Evolutionary conservation across 2,888 invertebrate species (phyloP), one percentile per base, ranked within the genome.

Genomic region (Eupelmus urozonus): DNA sequence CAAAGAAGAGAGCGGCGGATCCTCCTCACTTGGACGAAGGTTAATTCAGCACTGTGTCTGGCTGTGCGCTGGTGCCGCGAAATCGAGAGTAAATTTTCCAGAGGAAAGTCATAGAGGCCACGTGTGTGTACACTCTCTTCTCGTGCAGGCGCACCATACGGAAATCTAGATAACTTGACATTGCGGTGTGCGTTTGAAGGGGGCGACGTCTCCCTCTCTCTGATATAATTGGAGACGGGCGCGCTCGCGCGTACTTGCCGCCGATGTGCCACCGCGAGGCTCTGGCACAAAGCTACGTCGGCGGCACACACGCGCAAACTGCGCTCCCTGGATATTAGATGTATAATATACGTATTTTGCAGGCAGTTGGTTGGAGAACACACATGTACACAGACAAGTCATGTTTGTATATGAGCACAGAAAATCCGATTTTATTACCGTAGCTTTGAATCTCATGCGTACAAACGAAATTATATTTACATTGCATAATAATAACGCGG

Each of bases 401-500:
- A 23, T 2, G 25, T 13, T n/a, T 34, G 2, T 34, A 63, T 76
- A 76, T 73, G 76, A 73, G 72, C 73, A 79, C 79, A 79, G 62
- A 72, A 76, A 76, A 66, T 72, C 62, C 51, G 51, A 73, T 76
- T 79, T 79, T 79, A 76, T 76, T 79, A 72, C 53, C n/a, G 59
- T 57, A 73, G 76, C 73, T 73, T 76, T 76, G 25, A 79, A 76
- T 73, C 69, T 76, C 79, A 79, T 76, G 76, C 76, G 57, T 79
- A 79, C 79, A 76, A 79, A 79, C 29, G 45, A 76, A 76, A 76
- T 76, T 76, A 76, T 76, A 79, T 79, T 76, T 76, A 79, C 79
- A 79, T 72, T 67, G 55, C 42, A 57, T 65, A 73, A 79, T 79
- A 63, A 76, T 79, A 73, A 76, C 73, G 49, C 53, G 51, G 27